Base-by-base conservation (phyloP, 2,113 vertebrate species). In the Centropus bengalensis region DNA sequence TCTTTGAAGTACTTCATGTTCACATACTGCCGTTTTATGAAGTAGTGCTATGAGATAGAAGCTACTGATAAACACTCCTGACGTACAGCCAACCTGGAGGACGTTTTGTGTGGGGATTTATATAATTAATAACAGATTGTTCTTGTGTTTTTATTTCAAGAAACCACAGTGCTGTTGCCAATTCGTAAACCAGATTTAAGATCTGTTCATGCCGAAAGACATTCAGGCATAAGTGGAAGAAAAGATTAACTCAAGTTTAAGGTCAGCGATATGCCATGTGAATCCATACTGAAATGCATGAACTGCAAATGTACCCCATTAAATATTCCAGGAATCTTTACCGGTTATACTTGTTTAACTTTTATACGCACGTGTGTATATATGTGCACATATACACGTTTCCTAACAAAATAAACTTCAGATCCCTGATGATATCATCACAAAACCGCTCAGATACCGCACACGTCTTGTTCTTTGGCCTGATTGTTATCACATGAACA, bases 141-240 rank as follows among this genome's bases (percentile, higher is more conserved):
- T 96, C 89, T 89, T 16, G 3, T 80, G 55, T 70, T 96, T 94
- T 95, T 91, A 78, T 88, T 69, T 93, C 87, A 68, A 64, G 75
- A 92, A 82, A 91, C 64, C 83, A 86, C 92, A 77, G 73, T 30
- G 55, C 55, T 94, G 62, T 56, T 89, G 71, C 91, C 60, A 92
- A 55, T 88, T 89, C 70, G 94, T 91, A 95, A 95, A 95, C 79
- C 63, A 82, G 74, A 58, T 96, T 92, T 49, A 68, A 76, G 32
- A 69, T 71, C 92, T 82, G 44, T 71, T 94, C 92, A 75, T 77
- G 56, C 55, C 62, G 32, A 86, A 89, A 92, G 62, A 82, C 32
- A 84, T 86, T 84, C 88, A 92, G 66, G 75, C 21, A 11, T 28
- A 69, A 91, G 24, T 74, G 64, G 69, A 93, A 85, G 77, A 91